Evolutionary conservation across 2,888 invertebrate genomes (phyloP), one percentile per base, ranked within the genome.

Genomic region (Metellina segmentata): DNA sequence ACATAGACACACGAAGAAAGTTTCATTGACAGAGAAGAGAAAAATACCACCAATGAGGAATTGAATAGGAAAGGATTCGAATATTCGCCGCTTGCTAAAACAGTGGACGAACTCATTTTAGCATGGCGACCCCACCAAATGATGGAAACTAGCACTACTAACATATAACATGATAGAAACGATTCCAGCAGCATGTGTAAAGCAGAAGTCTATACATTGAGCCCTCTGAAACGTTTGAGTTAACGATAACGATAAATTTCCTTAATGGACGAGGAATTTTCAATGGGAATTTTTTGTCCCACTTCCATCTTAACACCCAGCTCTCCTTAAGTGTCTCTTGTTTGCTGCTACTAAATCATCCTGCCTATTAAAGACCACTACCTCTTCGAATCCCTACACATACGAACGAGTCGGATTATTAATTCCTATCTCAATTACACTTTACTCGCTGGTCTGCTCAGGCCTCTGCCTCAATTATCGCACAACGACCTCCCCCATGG

Each of bases 351-450:
- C 16, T 61, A 16, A 61, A 61, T 61, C 61, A 61, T 61, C 11
- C 61, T 16, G 61, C 61, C 61, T 61, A 61, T 61, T 61, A 61
- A 61, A 8, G 13, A 34, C 34, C 34, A 34, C 34, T 34, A 34
- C 34, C 34, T 34, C 34, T 34, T 34, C 34, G 34, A 61, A 61
- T 11, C 61, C 11, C 13, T 16, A 61, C 61, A 61, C 61, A 61
- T 61, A 11, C 11, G 16, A 11, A 16, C 6, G 8, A 6, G 51
- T 78, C 52, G 78, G 52, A 78, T 61, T 51, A 78, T 78, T 78
- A 78, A 78, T 78, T 78, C 78, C 9, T 51, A 11, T n/a, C 52
- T 52, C 78, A 78, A 78, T 78, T 78, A 78, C 78, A 19, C 19
- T n/a, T n/a, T 52, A 51, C 78, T n/a, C 78, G n/a, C 78, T 9